Conservation (phyloP, 1,140 invertebrate species). For the Oreohelix idahoensis region DNA sequence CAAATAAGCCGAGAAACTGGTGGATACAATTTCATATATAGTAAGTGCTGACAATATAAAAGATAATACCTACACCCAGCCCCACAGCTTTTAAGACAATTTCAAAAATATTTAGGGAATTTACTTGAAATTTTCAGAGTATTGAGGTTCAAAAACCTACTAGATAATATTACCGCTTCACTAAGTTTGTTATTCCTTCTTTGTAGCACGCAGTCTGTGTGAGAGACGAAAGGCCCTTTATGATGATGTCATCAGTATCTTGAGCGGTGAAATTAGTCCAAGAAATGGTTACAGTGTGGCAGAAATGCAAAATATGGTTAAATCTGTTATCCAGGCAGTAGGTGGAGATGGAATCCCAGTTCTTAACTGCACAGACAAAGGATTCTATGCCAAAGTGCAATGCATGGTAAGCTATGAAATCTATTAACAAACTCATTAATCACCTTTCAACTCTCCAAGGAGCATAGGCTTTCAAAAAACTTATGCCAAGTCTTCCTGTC, state of each 20-base stretch:
- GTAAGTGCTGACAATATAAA: no score
- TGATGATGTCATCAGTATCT: constrained; percentile 13
- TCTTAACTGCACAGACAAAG: neutral
- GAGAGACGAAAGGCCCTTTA: neutral
- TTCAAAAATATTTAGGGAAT: no score
- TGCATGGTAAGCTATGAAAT: neutral
- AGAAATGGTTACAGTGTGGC: neutral
- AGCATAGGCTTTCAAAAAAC: no score
- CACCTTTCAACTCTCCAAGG: no score
- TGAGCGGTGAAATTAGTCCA: neutral
- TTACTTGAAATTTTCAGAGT: no score
- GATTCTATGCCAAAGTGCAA: constrained; percentile 14
- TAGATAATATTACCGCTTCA: neutral
- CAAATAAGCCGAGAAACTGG: no score
- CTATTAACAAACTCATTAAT: no score
- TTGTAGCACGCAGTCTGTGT: neutral
- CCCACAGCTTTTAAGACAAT: no score
- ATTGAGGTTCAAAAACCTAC: no score
- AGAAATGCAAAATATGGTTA: neutral
- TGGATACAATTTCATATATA: no score
- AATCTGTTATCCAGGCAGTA: neutral
- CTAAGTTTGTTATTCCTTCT: neutral
- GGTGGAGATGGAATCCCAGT: neutral
- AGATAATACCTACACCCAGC: no score
- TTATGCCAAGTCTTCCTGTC: no score